Conservation (phyloP, 2,797 vertebrate genomes). For the Hipposideros larvatus region DNA sequence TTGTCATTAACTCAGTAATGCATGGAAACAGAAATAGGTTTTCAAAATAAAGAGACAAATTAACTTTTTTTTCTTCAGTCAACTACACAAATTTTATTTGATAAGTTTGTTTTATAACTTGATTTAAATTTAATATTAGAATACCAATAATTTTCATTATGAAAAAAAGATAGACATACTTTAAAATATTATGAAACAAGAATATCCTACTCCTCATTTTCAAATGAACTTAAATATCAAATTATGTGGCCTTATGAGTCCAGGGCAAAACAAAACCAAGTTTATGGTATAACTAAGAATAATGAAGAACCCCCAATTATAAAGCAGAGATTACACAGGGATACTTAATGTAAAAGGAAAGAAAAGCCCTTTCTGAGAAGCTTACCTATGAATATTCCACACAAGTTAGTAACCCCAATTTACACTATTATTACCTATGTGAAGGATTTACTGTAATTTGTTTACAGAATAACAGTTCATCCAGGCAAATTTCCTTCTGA, state of each 20-base stretch:
- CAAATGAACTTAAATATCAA: neutral
- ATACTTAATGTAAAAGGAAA: neutral
- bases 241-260: neutral
- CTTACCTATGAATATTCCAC: neutral
- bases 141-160: neutral
- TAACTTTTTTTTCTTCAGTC: neutral
- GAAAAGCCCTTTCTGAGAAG: neutral
- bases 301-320: neutral
- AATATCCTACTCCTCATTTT: neutral
- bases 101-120: neutral
- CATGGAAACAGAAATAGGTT: neutral
- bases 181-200: neutral
- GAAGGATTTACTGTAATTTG: neutral
- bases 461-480: neutral
- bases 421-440: neutral
- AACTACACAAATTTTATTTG: neutral
- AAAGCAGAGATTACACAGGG: neutral
- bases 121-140: neutral
- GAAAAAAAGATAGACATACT: neutral
- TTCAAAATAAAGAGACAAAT: neutral
- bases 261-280: neutral
- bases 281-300: neutral
- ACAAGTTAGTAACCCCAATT: neutral
- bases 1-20: neutral
- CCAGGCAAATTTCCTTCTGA: neutral